Evolutionary conservation across 2,888 invertebrate genomes (phyloP), one percentile per base, ranked within the genome.

Genomic region (Morpho achilles): DNA sequence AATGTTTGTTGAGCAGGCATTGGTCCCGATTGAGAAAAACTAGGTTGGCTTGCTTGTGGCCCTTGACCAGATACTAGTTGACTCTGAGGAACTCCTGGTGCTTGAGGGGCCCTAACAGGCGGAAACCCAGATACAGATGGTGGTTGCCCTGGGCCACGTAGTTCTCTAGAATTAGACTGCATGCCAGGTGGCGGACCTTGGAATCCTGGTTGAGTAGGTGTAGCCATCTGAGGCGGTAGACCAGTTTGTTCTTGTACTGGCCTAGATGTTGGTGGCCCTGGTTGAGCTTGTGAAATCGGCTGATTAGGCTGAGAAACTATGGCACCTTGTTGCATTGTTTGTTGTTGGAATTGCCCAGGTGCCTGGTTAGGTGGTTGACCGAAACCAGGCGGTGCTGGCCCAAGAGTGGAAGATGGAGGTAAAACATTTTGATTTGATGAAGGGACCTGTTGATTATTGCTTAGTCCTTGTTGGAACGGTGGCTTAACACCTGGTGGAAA

Each of bases 401-500:
- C 79, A 40, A 80, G 72, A 8, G 74, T 69, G 3, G 79, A 72
- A 2, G 75, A 69, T 0, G 79, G 78, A 7, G 70, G 71, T 52
- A 66, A 59, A 44, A 75, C 73, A 41, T 72, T 77, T 58, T 75
- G 77, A 1, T 69, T 69, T 67, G 73, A 72, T 16, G 74, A 62
- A 45, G 75, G 65, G 42, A 67, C 61, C 50, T 67, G 66, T 61
- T 72, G 74, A 50, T 75, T 70, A 54, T 74, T 77, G 58, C 75
- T 79, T 3, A 73, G 73, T 59, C 80, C 78, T 4, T 72, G 71
- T 47, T 70, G 69, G n/a, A 69, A 71, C 47, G 76, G 77, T n/a
- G 75, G 81, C 58, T 76, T 76, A 61, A 79, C 77, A 3, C 79
- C 80, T 8, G 71, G 69, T 10, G 82, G 77, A 6, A 80, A 75